A percentile compares a stretch with the other conserved stretches of the same genome.
Conservation (phyloP, 2,797 vertebrate genomes). For the Rhinatrema bivittatum region DNA sequence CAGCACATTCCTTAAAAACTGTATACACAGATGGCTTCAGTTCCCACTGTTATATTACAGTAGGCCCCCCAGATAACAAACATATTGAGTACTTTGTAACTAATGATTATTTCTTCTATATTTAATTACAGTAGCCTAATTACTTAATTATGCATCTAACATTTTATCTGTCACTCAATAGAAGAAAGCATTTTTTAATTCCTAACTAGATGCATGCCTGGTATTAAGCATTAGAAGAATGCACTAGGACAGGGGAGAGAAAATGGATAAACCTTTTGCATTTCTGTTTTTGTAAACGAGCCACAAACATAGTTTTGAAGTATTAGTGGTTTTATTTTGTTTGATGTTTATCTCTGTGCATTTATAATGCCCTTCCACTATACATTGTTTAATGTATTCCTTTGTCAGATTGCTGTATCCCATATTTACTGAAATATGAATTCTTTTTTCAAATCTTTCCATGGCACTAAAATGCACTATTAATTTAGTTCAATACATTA, state of each 20-base stretch:
- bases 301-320: neutral
- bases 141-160: neutral
- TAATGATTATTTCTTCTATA: neutral
- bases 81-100: neutral
- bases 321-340: neutral
- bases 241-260: neutral
- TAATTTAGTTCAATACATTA: too few relatives aligned
- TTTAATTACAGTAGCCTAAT: rapidly evolving
- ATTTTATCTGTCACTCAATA: neutral
- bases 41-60: conserved; percentile 6
- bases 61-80: neutral
- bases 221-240: rapidly evolving
- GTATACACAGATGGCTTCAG: neutral
- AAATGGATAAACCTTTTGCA: neutral
- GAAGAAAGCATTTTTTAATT: rapidly evolving
- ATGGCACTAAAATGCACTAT: too few relatives aligned
- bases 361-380: neutral
- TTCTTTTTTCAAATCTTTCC: too few relatives aligned
- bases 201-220: neutral
- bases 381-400: too few relatives aligned
- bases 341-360: neutral
- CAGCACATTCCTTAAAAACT: too few relatives aligned
- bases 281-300: neutral
- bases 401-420: neutral
- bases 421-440: too few relatives aligned